A percentile compares a stretch with the other conserved stretches of the same genome.
Evolutionary conservation across 1,140 invertebrate genomes (phyloP).

Genomic region (Trissolcus basalis): DNA sequence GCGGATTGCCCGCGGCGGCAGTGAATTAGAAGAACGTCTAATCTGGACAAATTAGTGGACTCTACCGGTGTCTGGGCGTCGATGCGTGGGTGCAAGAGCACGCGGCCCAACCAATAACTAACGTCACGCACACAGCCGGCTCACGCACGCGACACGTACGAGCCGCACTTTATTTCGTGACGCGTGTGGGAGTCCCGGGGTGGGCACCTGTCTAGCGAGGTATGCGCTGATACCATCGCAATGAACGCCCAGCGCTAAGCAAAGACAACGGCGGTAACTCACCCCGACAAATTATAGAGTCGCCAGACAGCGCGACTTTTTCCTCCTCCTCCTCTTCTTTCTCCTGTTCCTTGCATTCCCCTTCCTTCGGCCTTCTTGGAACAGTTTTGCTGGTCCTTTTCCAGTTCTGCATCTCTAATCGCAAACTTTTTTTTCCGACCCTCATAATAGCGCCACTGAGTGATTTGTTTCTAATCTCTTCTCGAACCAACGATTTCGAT

Average conservation of each 20-base stretch:
- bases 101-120: conserved; percentile 61
- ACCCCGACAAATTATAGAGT: conserved; percentile 75
- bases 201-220: conserved; percentile 74
- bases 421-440: conserved; percentile 17
- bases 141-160: conserved; percentile 57
- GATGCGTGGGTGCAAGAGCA: conserved; percentile 59
- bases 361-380: background rate
- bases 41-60: conserved; percentile 64
- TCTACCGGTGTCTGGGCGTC: conserved; percentile 59
- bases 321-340: conserved; percentile 36
- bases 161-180: conserved; percentile 53
- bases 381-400: conserved; percentile 7
- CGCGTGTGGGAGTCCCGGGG: conserved; percentile 71
- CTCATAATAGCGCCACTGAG: conserved; percentile 41
- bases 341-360: conserved; percentile 17
- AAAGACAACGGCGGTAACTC: conserved; percentile 75
- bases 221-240: conserved; percentile 74
- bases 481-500: too few relatives aligned
- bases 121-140: conserved; percentile 44
- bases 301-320: conserved; percentile 70
- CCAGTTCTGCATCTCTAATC: conserved; percentile 41
- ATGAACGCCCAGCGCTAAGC: conserved; percentile 72
- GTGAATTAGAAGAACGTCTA: conserved; percentile 61
- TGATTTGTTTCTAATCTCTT: conserved; percentile 41
- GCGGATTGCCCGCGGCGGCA: conserved; percentile 41